phyloP scores from a whole-genome alignment of 92 coral and sea anemone species.

The Desmophyllum pertusum region DNA sequence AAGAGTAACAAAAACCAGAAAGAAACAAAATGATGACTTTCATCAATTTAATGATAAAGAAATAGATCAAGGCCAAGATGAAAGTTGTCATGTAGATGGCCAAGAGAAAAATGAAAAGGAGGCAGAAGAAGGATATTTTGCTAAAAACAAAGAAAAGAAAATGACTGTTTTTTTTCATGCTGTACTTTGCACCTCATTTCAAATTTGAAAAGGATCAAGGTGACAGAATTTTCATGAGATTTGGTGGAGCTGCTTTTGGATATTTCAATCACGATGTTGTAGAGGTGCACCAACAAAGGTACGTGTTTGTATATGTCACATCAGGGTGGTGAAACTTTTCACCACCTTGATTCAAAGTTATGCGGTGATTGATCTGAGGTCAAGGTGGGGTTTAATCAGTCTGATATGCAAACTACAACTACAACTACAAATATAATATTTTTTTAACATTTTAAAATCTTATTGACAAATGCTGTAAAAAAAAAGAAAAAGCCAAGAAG shows the following conservation, averaged over 20 bases:
- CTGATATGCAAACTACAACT: too few relatives aligned
- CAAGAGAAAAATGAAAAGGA: background rate
- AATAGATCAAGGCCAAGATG: background rate
- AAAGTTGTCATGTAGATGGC: background rate
- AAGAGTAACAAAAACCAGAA: too few relatives aligned
- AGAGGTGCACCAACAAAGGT: slow-evolving; percentile 44
- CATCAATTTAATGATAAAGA: background rate
- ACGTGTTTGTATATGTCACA: background rate
- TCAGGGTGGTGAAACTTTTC: background rate
- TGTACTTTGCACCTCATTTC: slow-evolving; percentile 63
- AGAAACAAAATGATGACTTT: background rate
- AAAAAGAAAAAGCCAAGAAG: too few relatives aligned
- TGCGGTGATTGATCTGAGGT: too few relatives aligned
- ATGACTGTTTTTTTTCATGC: slow-evolving; percentile 66
- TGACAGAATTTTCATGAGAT: slow-evolving; percentile 50
- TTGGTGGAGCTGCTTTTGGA: slow-evolving; percentile 35
- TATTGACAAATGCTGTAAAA: too few relatives aligned
- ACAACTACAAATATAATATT: too few relatives aligned
- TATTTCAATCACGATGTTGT: slow-evolving; percentile 35
- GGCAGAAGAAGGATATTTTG: slow-evolving; percentile 7
- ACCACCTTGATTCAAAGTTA: too few relatives aligned
- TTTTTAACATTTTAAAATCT: too few relatives aligned
- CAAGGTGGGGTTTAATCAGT: too few relatives aligned
- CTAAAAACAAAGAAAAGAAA: background rate
- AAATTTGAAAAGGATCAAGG: slow-evolving; percentile 45